phyloP scores from a whole-genome alignment of 2,888 invertebrate genomes.

The Phortica okadai region DNA sequence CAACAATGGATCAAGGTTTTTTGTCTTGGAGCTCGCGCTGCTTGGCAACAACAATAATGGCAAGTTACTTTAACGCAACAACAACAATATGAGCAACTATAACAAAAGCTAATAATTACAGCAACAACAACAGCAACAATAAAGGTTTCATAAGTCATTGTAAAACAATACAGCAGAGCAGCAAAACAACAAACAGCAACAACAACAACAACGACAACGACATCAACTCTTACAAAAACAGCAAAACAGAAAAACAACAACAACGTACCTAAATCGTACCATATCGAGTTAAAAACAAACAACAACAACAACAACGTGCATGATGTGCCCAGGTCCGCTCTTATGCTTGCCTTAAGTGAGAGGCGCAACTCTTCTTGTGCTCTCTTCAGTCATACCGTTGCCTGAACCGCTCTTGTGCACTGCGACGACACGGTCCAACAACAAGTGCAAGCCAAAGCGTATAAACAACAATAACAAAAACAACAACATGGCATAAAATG shows the following conservation, averaged over 20 bases:
- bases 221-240: background rate
- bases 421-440: background rate
- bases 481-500: conserved; percentile 49
- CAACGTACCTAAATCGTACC: conserved; percentile 22
- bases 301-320: background rate
- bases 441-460: conserved; percentile 43
- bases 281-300: conserved; percentile 12
- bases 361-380: no score
- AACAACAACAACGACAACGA: conserved; percentile 10
- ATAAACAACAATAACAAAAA: conserved; percentile 18
- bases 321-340: background rate
- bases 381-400: no score
- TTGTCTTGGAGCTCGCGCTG: conserved; percentile 50
- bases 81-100: conserved; percentile 1
- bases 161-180: conserved; percentile 7
- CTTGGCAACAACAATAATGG: conserved; percentile 52
- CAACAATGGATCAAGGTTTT: conserved; percentile 18
- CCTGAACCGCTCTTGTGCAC: background rate
- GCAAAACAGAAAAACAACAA: conserved; percentile 27
- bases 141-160: conserved; percentile 18
- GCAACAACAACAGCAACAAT: conserved; percentile 21
- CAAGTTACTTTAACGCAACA: background rate
- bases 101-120: conserved; percentile 17
- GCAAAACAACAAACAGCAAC: conserved; percentile 8
- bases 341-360: no score